Base-by-base conservation (phyloP, 2,888 invertebrate species). In the Hylaea fasciaria region DNA sequence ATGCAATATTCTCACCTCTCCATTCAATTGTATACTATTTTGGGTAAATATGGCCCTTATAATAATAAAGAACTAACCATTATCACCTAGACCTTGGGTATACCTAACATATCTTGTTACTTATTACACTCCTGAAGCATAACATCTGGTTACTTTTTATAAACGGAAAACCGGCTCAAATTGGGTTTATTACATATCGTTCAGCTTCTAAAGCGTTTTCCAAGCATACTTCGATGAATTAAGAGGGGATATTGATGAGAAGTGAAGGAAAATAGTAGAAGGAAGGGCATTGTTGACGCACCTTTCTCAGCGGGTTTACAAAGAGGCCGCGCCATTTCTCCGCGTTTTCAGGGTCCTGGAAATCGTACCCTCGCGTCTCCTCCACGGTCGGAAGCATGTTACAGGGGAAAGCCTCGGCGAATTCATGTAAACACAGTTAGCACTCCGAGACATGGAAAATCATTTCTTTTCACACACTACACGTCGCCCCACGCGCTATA, bases 301-400 rank as follows among this genome's bases (percentile, higher is more conserved):
- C 98, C 96, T 97, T 97, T 88, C 95, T 95, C 78, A 98, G 94
- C 51, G 98, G 95, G 81, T 94, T 95, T 82, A 97, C 95, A 89
- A 98, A 96, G 71, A 98, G 93, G 70, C 98, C 97, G 83, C 96
- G 96, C 98, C 98, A 98, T 94, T 98, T 98, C 74, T 95, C 94
- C 76, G 95, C 95, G 92, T 97, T 98, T 88, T 97, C 97, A 82
- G 95, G 96, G 86, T 96, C 96, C 85, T 95, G 95, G 91, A 97
- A 98, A 93, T 98, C 97, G 93, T 96, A 97, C 70, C 92, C 92
- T 73, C 89, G 87, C 75, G 87, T 87, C 85, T 93, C 93, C 85
- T 92, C 92, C 85, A 91, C 92, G 69, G 91, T 91, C 80, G 92
- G 90, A 80, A 93, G 86, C 91, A 92, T 91, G 79, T 82, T 90